Conservation (phyloP, 2,113 vertebrate genomes). For the Heteronetta atricapilla region DNA sequence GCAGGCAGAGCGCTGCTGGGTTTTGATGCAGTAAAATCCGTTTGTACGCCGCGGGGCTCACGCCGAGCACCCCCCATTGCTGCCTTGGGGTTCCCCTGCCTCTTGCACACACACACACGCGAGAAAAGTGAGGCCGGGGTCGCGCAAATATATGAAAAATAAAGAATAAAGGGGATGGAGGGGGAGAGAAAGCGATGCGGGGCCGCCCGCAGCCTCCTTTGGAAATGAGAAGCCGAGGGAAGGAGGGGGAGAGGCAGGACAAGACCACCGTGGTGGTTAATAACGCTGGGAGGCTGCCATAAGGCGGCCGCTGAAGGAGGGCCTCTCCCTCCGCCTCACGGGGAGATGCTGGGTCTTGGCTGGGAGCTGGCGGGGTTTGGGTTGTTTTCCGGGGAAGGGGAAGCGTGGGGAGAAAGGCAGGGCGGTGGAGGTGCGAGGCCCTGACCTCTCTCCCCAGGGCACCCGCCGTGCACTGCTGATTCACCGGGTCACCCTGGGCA, state of each 20-base stretch:
- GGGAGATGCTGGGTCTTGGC: not conserved
- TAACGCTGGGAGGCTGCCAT: not conserved
- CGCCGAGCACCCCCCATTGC: too few relatives aligned
- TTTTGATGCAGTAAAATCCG: too few relatives aligned
- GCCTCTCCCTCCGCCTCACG: not conserved
- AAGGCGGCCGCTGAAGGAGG: not conserved
- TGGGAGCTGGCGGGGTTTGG: not conserved
- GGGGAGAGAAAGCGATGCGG: not conserved
- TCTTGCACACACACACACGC: too few relatives aligned
- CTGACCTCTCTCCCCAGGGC: accelerated
- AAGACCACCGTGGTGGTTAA: not conserved
- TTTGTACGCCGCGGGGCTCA: too few relatives aligned
- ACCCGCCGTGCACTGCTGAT: accelerated
- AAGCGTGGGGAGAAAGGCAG: not conserved
- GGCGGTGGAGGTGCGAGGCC: not conserved
- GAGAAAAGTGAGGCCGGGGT: not conserved
- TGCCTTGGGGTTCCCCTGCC: too few relatives aligned
- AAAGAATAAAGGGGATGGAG: not conserved
- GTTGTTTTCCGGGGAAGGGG: not conserved
- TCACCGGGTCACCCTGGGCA: not conserved
- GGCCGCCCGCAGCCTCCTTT: not conserved
- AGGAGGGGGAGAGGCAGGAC: not conserved
- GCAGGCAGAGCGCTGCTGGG: too few relatives aligned
- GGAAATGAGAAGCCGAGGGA: not conserved
- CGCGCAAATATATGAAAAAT: not conserved